Percentiles rank a stretch among this genome's conserved stretches.
These are phyloP conservation scores for Drosophila nigricruria DNA, from an alignment of 2,888 invertebrate species.

Conservation along the genomic window DNA sequence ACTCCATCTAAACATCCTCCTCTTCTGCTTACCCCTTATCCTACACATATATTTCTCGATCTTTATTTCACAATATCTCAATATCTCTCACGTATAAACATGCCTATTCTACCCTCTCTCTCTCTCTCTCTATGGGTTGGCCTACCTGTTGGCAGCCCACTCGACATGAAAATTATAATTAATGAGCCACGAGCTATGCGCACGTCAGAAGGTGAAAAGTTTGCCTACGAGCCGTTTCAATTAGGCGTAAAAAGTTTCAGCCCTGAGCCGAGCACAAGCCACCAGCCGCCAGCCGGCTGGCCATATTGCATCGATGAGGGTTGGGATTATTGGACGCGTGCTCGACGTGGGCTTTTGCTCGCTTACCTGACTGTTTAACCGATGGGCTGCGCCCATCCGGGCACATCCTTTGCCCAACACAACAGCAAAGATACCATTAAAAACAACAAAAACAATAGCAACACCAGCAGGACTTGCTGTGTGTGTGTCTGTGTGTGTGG, in stretches of 20 bases:
- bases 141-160: slow-evolving; percentile 72
- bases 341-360: slow-evolving; percentile 45
- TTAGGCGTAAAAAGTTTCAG: slow-evolving; percentile 73
- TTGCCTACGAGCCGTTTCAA: slow-evolving; percentile 65
- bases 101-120: background rate
- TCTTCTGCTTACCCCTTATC: background rate
- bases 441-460: slow-evolving; percentile 39
- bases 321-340: slow-evolving; percentile 63
- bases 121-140: background rate
- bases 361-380: slow-evolving; percentile 33
- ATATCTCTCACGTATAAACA: slow-evolving; percentile 17
- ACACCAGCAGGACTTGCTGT: slow-evolving; percentile 45
- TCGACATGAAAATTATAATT: slow-evolving; percentile 70
- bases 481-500: slow-evolving; percentile 15
- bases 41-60: background rate
- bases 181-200: slow-evolving; percentile 70
- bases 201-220: slow-evolving; percentile 75
- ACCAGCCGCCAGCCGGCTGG: slow-evolving; percentile 30
- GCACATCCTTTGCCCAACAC: slow-evolving; percentile 72
- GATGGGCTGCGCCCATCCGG: slow-evolving; percentile 71
- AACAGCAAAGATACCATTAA: slow-evolving; percentile 40
- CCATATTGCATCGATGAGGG: slow-evolving; percentile 53
- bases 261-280: slow-evolving; percentile 39
- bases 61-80: background rate
- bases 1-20: too few species aligned